Evolutionary conservation across 2,797 vertebrate species (phyloP).

Genomic region (Pangasius sanitwongsei): DNA sequence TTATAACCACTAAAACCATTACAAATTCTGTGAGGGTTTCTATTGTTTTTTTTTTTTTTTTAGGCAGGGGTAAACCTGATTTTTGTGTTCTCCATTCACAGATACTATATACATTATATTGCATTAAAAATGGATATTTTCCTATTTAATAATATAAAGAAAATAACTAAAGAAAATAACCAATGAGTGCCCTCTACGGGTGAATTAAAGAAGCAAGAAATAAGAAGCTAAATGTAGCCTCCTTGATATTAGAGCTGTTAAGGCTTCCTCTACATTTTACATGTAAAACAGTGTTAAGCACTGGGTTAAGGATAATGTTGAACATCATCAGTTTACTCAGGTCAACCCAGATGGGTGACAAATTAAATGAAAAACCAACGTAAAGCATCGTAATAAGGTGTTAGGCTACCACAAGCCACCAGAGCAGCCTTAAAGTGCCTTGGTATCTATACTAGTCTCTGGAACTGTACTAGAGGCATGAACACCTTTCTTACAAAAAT

Average conservation of each 20-base stretch:
- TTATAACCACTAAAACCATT: too few species aligned
- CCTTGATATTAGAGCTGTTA: neutral
- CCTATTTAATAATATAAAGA: neutral
- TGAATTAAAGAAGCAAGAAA: neutral
- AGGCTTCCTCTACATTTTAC: neutral
- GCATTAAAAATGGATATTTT: neutral
- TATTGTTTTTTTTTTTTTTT: too few species aligned
- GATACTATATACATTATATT: neutral
- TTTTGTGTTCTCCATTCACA: neutral
- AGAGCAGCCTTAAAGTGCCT: neutral
- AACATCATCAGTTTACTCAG: neutral
- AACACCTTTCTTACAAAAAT: neutral
- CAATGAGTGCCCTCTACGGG: neutral
- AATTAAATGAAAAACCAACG: neutral
- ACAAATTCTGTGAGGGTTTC: too few species aligned
- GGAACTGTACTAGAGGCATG: neutral
- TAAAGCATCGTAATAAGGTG: neutral
- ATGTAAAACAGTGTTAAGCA: neutral
- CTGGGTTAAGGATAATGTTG: neutral
- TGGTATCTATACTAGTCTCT: neutral
- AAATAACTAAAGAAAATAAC: neutral
- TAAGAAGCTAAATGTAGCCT: neutral
- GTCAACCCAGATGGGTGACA: neutral
- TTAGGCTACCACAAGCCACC: neutral
- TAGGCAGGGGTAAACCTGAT: too few species aligned